phyloP scores from a whole-genome alignment of 2,797 vertebrate species.

The Gymnoscopelus braueri region DNA sequence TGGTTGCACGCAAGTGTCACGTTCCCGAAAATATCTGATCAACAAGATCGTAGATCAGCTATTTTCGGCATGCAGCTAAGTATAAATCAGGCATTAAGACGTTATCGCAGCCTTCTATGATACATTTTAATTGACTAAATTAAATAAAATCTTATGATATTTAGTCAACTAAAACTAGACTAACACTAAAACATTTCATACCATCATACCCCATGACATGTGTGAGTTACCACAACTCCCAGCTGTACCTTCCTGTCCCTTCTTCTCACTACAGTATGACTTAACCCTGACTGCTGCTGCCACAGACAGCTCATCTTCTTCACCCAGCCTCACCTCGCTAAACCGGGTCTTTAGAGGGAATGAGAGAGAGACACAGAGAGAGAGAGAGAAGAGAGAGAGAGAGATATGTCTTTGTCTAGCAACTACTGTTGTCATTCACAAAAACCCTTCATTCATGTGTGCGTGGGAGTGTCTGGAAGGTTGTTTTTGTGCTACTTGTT shows the following conservation, averaged over 20 bases:
- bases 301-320: conserved; percentile 29
- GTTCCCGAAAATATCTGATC: too few relatives aligned
- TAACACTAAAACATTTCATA: too few relatives aligned
- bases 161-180: too few relatives aligned
- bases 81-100: too few relatives aligned
- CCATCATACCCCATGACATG: too few relatives aligned
- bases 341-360: conserved; percentile 27
- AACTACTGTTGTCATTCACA: conserved; percentile 64
- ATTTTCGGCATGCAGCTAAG: too few relatives aligned
- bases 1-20: too few relatives aligned
- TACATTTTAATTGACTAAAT: too few relatives aligned
- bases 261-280: too few relatives aligned
- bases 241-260: neutral
- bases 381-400: conserved; percentile 11
- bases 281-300: neutral
- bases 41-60: too few relatives aligned
- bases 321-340: neutral
- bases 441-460: conserved; percentile 65
- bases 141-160: too few relatives aligned
- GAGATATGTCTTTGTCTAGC: conserved; percentile 27
- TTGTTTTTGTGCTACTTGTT: conserved; percentile 39
- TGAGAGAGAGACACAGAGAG: conserved; percentile 35
- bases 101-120: too few relatives aligned
- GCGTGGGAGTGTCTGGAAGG: conserved; percentile 51
- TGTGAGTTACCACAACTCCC: neutral